phyloP scores from a whole-genome alignment of 2,797 vertebrate species.

The Malacoctenus gilli region DNA sequence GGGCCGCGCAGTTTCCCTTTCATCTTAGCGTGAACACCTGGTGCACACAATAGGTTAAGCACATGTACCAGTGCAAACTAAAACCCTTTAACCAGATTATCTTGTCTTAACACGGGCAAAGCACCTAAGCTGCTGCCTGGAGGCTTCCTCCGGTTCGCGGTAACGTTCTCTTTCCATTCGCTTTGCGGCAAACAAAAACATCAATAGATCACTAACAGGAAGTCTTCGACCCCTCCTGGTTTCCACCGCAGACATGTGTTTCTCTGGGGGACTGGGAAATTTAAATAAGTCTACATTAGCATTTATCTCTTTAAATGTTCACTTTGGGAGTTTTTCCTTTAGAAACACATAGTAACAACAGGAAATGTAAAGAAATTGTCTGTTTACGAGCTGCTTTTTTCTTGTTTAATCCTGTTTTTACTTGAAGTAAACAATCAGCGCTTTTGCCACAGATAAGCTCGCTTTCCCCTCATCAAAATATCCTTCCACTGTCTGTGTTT shows the following conservation, averaged over 20 bases:
- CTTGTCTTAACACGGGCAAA: slow-evolving; percentile 67
- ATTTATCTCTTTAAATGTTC: too few species aligned
- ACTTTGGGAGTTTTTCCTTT: background rate
- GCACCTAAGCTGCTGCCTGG: slow-evolving; percentile 59
- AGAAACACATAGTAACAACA: too few species aligned
- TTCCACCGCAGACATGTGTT: background rate
- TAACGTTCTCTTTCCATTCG: slow-evolving; percentile 33
- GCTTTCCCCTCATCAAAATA: slow-evolving; percentile 48
- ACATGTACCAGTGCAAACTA: slow-evolving; percentile 46
- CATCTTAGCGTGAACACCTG: slow-evolving; percentile 37
- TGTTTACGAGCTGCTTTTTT: background rate
- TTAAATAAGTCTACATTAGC: too few species aligned
- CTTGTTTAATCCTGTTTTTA: slow-evolving; percentile 60
- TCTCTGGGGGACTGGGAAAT: background rate
- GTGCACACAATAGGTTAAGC: slow-evolving; percentile 45
- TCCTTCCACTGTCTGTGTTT: slow-evolving; percentile 9
- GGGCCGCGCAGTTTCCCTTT: background rate
- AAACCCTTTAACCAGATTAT: slow-evolving; percentile 75
- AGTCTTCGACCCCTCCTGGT: too few species aligned
- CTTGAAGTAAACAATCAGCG: slow-evolving; percentile 36
- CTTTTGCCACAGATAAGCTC: slow-evolving; percentile 47
- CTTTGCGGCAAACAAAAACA: slow-evolving; percentile 10
- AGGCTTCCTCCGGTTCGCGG: slow-evolving; percentile 33
- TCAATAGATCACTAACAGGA: background rate
- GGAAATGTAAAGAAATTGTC: too few species aligned